A percentile compares a stretch with the other conserved stretches of the same genome.
Conservation (phyloP, 2,888 invertebrate species). For the Patella depressa region DNA sequence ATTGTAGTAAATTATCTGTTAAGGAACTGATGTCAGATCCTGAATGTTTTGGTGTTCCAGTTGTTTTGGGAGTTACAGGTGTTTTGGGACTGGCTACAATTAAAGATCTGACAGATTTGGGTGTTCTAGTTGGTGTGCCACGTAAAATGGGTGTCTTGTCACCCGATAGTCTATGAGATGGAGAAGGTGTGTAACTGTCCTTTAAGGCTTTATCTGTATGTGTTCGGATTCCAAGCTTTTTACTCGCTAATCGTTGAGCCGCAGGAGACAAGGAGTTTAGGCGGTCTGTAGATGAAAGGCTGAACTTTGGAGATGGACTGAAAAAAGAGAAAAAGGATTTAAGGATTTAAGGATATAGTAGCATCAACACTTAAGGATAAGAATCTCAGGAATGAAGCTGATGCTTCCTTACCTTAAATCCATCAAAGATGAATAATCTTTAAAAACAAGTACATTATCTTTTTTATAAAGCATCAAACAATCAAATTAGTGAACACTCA, state of each 20-base stretch:
- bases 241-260: slow-evolving; percentile 87
- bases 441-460: neutral
- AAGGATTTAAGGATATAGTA: neutral
- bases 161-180: slow-evolving; percentile 62
- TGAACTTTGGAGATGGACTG: slow-evolving; percentile 62
- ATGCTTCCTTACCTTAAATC: neutral
- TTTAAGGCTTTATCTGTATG: slow-evolving; percentile 74
- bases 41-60: slow-evolving; percentile 41
- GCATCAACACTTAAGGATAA: neutral
- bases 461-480: no score
- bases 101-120: slow-evolving; percentile 32
- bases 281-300: slow-evolving; percentile 78
- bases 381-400: no score
- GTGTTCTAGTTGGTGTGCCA: slow-evolving; percentile 49
- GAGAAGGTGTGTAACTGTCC: slow-evolving; percentile 76
- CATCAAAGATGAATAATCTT: no score
- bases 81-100: slow-evolving; percentile 38
- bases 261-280: slow-evolving; percentile 95
- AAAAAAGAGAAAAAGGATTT: slow-evolving; percentile 33
- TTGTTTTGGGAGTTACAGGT: slow-evolving; percentile 33
- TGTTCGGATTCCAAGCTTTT: slow-evolving; percentile 76
- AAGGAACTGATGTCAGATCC: slow-evolving; percentile 73
- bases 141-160: slow-evolving; percentile 54
- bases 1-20: slow-evolving; percentile 88
- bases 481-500: no score